Conservation (phyloP, 2,797 vertebrate species). For the Pitangus sulphuratus region DNA sequence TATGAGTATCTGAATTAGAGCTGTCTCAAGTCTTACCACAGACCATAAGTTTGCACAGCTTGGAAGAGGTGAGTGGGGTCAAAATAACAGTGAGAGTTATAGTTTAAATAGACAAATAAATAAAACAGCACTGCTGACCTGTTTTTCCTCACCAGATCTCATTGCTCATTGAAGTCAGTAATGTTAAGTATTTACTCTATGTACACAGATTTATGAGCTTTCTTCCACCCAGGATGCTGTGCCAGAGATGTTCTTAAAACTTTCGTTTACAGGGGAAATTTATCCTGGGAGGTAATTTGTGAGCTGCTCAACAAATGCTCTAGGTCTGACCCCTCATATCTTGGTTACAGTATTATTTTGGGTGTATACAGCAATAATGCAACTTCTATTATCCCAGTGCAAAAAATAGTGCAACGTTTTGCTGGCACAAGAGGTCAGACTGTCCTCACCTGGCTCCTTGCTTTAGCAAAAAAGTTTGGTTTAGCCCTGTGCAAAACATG, state of each 20-base stretch:
- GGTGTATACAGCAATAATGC: neutral
- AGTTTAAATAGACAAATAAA: neutral
- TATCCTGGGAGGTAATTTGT: neutral
- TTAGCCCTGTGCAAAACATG: neutral
- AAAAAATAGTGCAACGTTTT: neutral
- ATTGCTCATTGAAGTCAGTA: neutral
- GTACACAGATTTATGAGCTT: neutral
- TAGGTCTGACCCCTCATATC: neutral
- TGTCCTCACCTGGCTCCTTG: neutral
- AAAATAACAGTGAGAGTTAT: neutral
- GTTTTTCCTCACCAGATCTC: neutral
- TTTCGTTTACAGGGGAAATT: neutral
- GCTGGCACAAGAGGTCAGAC: neutral
- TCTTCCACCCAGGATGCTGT: neutral
- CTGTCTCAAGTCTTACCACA: neutral
- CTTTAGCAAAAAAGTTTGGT: neutral
- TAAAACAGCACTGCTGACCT: neutral
- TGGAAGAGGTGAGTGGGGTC: neutral
- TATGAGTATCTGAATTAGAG: neutral
- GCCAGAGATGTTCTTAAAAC: neutral
- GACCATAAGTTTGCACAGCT: neutral
- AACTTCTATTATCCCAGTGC: neutral
- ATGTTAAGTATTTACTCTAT: neutral
- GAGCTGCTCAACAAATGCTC: neutral
- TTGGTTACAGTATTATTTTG: neutral